A percentile compares a stretch with the other conserved stretches of the same genome.
phyloP scores from a whole-genome alignment of 1,140 invertebrate species.

The Tetraneura akinire region DNA sequence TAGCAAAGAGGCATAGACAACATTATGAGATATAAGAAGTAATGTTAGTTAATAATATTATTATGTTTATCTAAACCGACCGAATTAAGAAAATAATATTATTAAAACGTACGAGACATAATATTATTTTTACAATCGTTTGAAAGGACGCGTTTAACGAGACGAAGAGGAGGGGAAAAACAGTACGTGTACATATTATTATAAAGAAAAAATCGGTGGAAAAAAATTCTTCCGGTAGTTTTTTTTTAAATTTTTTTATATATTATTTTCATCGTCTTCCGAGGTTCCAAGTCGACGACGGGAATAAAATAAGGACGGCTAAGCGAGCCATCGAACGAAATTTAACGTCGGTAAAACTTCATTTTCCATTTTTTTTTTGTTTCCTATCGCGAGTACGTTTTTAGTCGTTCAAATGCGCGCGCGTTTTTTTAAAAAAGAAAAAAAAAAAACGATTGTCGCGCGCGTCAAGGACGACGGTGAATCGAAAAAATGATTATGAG shows the following conservation, averaged over 20 bases:
- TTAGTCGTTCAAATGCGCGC: neutral
- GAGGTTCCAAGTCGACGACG: neutral
- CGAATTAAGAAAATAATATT: neutral
- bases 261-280: too few species aligned
- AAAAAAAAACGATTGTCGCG: neutral
- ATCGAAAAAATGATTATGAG: slow-evolving; percentile 5
- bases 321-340: too few species aligned
- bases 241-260: too few species aligned
- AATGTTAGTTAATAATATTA: too few species aligned
- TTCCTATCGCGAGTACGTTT: too few species aligned
- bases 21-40: too few species aligned
- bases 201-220: neutral
- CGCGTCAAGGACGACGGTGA: neutral
- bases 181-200: neutral
- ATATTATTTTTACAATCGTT: neutral
- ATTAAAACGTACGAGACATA: neutral
- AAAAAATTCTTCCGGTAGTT: neutral
- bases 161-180: neutral
- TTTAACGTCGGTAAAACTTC: too few species aligned
- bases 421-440: neutral
- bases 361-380: too few species aligned
- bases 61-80: neutral
- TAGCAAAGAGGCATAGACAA: too few species aligned
- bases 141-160: too few species aligned
- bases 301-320: neutral